Percentiles rank a stretch among this genome's conserved stretches.
Conservation (phyloP, 2,797 vertebrate species). For the Takifugu rubripes region DNA sequence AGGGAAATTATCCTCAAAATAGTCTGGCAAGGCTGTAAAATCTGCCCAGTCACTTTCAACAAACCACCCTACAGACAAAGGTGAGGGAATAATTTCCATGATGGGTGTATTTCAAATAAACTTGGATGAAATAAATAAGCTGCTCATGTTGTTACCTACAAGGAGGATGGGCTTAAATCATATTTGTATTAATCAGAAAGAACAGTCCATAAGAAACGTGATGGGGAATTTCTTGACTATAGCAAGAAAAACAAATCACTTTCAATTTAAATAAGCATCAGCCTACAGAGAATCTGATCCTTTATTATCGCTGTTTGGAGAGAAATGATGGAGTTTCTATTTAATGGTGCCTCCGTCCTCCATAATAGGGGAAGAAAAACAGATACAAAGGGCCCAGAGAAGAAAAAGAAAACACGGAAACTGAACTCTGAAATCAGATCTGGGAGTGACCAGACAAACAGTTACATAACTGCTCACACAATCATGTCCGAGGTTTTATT, state of each 20-base stretch:
- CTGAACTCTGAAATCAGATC: conserved; percentile 24
- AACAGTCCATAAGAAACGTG: conserved; percentile 1
- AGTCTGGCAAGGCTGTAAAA: neutral
- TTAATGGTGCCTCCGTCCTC: conserved; percentile 20
- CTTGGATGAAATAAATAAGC: no score
- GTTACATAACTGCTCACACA: conserved; percentile 15
- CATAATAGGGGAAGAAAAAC: conserved; percentile 3
- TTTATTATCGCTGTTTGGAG: conserved; percentile 23
- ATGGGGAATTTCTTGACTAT: neutral
- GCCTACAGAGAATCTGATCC: conserved; percentile 30
- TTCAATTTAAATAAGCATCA: conserved; percentile 37
- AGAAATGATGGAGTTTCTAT: conserved; percentile 28
- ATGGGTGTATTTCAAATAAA: no score
- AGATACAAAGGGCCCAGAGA: neutral
- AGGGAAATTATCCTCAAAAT: neutral
- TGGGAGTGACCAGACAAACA: conserved; percentile 5
- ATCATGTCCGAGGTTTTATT: conserved; percentile 29
- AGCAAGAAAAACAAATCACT: conserved; percentile 45
- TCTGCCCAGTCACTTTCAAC: neutral
- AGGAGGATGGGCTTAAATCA: neutral
- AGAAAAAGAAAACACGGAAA: conserved; percentile 6
- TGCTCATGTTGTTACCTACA: no score
- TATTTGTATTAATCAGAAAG: neutral
- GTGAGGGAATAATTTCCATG: no score
- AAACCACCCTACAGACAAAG: neutral